Evolutionary conservation across 1,140 invertebrate genomes (phyloP).

Genomic region (Laodelphax striatellus): DNA sequence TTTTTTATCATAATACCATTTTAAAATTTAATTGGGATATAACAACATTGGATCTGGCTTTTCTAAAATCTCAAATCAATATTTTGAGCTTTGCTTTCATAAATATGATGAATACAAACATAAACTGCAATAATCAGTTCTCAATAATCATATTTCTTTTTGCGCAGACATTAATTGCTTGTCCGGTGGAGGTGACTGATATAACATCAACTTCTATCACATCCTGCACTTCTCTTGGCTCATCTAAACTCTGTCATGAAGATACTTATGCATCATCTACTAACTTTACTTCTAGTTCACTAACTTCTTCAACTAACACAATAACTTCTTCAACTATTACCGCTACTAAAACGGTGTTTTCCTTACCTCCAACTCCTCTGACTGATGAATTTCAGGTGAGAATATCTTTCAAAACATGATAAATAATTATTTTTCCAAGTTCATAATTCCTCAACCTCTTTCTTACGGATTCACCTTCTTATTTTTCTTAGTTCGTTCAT

Average conservation of each 20-base stretch:
- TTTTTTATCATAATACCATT: no score
- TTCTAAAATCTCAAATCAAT: no score
- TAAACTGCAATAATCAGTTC: no score
- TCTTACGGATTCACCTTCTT: no score
- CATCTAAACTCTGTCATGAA: neutral
- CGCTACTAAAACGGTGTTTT: constrained; percentile 1
- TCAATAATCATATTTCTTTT: neutral
- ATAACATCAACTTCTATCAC: neutral
- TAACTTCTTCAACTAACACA: constrained; percentile 1
- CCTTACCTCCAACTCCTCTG: constrained; percentile 22
- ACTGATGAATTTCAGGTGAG: constrained; percentile 22
- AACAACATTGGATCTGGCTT: no score
- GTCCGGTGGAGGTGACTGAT: neutral
- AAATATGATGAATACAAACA: no score
- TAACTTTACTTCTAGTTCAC: constrained; percentile 1
- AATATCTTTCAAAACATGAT: neutral
- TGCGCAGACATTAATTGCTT: constrained; percentile 1
- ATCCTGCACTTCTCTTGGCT: neutral
- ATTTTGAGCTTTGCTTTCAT: no score
- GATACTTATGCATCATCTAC: neutral
- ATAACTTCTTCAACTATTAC: neutral
- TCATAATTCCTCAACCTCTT: no score
- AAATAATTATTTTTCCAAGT: no score
- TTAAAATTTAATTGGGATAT: no score
- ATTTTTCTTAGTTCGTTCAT: no score